phyloP scores from a whole-genome alignment of 2,797 vertebrate species.

The Chaetophractus vellerosus region DNA sequence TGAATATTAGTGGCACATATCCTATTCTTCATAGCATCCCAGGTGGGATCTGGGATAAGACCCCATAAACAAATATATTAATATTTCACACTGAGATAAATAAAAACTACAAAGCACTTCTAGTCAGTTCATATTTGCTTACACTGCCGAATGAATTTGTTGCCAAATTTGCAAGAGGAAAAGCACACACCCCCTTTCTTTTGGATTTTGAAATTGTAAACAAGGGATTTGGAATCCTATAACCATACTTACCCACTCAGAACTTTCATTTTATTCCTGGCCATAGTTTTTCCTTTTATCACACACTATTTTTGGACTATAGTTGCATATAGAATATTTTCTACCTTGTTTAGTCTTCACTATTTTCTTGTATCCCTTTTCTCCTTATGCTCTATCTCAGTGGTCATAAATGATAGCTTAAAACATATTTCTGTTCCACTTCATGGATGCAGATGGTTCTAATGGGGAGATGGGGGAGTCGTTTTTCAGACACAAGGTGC shows the following conservation, averaged over 20 bases:
- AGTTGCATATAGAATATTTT: neutral
- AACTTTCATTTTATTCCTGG: neutral
- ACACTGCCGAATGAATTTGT: neutral
- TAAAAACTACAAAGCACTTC: neutral
- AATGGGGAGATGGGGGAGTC: neutral
- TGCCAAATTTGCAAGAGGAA: neutral
- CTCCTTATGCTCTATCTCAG: neutral
- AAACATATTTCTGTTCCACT: neutral
- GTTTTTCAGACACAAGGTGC: neutral
- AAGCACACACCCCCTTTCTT: neutral
- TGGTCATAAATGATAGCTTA: neutral
- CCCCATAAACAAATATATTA: neutral
- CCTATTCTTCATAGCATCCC: neutral
- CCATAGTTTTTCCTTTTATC: neutral
- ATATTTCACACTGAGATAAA: neutral
- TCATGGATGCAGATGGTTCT: neutral
- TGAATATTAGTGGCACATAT: neutral
- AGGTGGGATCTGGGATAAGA: neutral
- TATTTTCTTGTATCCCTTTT: slow-evolving; percentile 8
- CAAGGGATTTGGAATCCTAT: fast-evolving
- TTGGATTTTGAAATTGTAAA: neutral
- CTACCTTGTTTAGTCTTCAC: neutral
- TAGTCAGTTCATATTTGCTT: neutral
- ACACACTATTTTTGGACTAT: neutral
- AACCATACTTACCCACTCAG: neutral